Base-by-base conservation (phyloP, 2,113 vertebrate species). In the Arizona elegans region DNA sequence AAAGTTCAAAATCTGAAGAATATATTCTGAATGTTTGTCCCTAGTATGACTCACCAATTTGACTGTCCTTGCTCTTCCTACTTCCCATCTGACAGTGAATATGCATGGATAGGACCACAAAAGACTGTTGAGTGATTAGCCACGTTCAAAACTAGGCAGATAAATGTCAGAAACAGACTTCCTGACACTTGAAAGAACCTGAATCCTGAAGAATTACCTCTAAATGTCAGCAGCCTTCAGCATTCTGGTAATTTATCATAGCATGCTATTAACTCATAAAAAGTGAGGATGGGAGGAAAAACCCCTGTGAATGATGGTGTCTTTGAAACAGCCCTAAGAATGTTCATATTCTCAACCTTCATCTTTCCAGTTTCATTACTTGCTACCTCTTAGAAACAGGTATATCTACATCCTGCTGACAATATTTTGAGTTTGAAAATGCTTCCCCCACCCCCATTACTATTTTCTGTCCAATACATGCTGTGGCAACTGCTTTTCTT, bases 391-490 rank as follows among this genome's bases (percentile, higher is more conserved):
- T 92, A 95, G 95, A 96, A 38, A 86, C 70, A 81, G 94, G 56
- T 0, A 1, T 87, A 24, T 94, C 90, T 86, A 38, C 92, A 55
- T 89, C 26, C 50, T 85, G 0, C 90, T 86, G 26, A 75, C 56
- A 93, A n/a, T 58, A 70, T 24, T 89, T 96, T 94, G 38, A 43
- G 55, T 54, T 54, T 2, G 54, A 54, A 91, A 88, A 50, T 92
- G 95, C 85, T 94, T 91, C n/a, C 11, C n/a, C 33, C 12, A 86
- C 62, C 43, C 95, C 91, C 33, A 38, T 91, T 85, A 29, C 55
- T 94, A 26, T 94, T 93, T 91, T 95, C 94, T 93, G 94, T 94
- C 52, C 93, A 55, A 92, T 95, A 95, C 92, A 94, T 96, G 93
- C 56, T 65, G 50, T 88, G 59, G 90, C 94, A 93, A 86, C 95